Conservation (phyloP, 2,888 invertebrate species). For the Invenusta paracnida region DNA sequence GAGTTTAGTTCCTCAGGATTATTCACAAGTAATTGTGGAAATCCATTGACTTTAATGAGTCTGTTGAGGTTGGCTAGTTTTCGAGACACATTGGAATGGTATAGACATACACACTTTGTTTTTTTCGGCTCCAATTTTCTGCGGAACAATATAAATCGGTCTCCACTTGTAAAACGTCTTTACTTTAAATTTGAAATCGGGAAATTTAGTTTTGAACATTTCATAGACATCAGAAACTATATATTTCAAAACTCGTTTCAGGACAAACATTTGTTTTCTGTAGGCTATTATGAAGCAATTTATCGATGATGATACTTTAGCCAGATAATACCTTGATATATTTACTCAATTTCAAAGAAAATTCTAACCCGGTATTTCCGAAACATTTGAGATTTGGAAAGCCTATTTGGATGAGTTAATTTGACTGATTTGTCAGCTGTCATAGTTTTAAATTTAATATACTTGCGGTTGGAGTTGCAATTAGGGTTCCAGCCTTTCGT, state of each 20-base stretch:
- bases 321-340: not conserved
- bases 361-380: too few species aligned
- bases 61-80: not conserved
- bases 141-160: not conserved
- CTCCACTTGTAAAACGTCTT: not conserved
- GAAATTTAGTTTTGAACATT: not conserved
- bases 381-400: too few species aligned
- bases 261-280: not conserved
- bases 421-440: too few species aligned
- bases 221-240: not conserved
- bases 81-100: slow-evolving; percentile 16
- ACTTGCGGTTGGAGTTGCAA: too few species aligned
- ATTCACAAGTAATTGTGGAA: not conserved
- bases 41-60: not conserved
- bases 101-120: not conserved
- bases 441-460: too few species aligned
- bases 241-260: not conserved
- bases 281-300: not conserved
- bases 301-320: not conserved
- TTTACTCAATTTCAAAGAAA: not conserved
- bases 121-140: slow-evolving; percentile 9
- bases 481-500: too few species aligned
- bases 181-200: not conserved
- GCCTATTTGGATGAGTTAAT: too few species aligned
- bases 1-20: not conserved